Percentiles rank a stretch among this genome's conserved stretches.
These are phyloP conservation scores for Labeo catla DNA, from an alignment of 2,113 vertebrate species.

Conservation along the genomic window DNA sequence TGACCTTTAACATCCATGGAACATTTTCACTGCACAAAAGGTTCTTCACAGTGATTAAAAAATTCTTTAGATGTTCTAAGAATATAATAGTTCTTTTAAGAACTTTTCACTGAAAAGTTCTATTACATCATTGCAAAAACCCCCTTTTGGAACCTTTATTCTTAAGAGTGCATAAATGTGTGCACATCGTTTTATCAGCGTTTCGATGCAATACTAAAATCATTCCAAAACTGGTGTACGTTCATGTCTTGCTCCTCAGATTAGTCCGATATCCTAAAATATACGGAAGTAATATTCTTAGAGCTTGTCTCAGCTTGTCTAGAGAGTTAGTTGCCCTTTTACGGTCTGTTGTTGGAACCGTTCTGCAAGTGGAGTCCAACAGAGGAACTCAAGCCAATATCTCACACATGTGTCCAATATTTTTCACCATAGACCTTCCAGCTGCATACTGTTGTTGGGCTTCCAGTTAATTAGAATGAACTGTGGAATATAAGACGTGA, in stretches of 20 bases:
- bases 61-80: background rate
- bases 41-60: too few relatives aligned
- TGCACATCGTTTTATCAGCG: background rate
- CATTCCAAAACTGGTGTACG: background rate
- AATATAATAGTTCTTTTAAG: background rate
- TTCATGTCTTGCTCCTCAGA: background rate
- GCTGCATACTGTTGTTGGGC: background rate
- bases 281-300: background rate
- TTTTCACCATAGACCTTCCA: background rate
- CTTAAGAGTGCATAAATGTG: background rate
- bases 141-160: background rate
- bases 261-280: conserved; percentile 9
- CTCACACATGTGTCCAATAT: conserved; percentile 6
- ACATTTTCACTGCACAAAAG: background rate
- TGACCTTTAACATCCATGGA: background rate
- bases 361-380: background rate
- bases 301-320: conserved; percentile 1
- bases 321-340: conserved; percentile 1
- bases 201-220: background rate
- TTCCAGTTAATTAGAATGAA: conserved; percentile 6
- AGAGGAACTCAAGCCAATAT: background rate
- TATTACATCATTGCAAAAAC: background rate
- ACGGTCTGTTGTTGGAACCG: background rate
- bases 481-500: background rate
- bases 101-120: too few relatives aligned